Percentiles rank a stretch among this genome's conserved stretches.
Evolutionary conservation across 2,888 invertebrate genomes (phyloP).

Genomic region (Ischnus inquisitorius): DNA sequence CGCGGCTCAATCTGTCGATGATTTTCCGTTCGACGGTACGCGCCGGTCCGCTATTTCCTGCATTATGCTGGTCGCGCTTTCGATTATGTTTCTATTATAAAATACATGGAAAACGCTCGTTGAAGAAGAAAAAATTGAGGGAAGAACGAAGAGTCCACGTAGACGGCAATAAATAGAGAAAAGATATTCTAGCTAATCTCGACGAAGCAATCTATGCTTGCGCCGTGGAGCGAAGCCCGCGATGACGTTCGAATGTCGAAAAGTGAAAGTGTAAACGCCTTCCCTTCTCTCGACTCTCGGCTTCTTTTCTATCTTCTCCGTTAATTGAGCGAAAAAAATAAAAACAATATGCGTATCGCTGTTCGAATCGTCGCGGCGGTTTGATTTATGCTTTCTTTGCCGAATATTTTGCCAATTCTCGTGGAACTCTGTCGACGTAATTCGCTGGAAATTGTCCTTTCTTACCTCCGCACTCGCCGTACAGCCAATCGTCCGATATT

Average conservation of each 20-base stretch:
- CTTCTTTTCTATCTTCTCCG: slow-evolving; percentile 25
- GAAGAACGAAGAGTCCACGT: slow-evolving; percentile 31
- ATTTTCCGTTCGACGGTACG: not conserved
- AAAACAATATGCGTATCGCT: slow-evolving; percentile 46
- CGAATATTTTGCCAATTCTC: slow-evolving; percentile 80
- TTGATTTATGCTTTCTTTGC: slow-evolving; percentile 30
- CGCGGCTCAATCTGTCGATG: not conserved
- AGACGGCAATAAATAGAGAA: slow-evolving; percentile 57
- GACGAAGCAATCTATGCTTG: slow-evolving; percentile 51
- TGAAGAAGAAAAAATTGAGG: slow-evolving; percentile 19
- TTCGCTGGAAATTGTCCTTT: slow-evolving; percentile 93
- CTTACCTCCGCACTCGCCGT: slow-evolving; percentile 89
- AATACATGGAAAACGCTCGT: slow-evolving; percentile 47
- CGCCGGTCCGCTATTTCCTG: not conserved
- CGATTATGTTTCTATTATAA: slow-evolving; percentile 24
- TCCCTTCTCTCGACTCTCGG: not conserved
- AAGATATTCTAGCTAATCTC: slow-evolving; percentile 37
- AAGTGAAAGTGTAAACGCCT: slow-evolving; percentile 59
- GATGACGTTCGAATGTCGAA: slow-evolving; percentile 45
- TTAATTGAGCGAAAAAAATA: slow-evolving; percentile 34
- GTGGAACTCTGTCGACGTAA: slow-evolving; percentile 89
- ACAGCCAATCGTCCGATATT: slow-evolving; percentile 92
- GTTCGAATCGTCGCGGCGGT: slow-evolving; percentile 21
- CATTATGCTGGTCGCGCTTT: slow-evolving; percentile 18
- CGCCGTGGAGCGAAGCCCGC: slow-evolving; percentile 27